Conservation (phyloP, 2,797 vertebrate species). For the Rhinella marina region DNA sequence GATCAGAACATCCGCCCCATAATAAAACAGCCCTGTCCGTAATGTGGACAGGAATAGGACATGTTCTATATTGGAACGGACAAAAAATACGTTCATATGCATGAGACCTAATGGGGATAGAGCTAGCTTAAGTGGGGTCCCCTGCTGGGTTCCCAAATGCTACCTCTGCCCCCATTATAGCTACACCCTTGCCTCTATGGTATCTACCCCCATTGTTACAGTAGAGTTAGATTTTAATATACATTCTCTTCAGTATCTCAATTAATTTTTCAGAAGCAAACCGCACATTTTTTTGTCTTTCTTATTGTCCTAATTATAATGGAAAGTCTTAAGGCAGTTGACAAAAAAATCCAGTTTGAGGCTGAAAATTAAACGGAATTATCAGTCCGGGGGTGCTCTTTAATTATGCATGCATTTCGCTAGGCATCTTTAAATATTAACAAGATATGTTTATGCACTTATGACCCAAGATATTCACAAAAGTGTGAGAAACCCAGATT, state of each 20-base stretch:
- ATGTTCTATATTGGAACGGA: too few relatives aligned
- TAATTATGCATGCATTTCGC: slow-evolving; percentile 77
- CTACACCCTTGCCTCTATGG: too few relatives aligned
- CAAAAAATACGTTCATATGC: too few relatives aligned
- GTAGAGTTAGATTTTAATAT: not conserved
- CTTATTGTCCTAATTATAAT: not conserved
- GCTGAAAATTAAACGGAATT: slow-evolving; percentile 73
- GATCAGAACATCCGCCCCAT: too few relatives aligned
- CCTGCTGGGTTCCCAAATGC: not conserved
- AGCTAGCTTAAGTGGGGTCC: too few relatives aligned
- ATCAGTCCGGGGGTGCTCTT: slow-evolving; percentile 69
- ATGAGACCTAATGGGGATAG: too few relatives aligned
- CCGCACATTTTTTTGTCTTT: not conserved
- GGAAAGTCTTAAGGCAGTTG: slow-evolving; percentile 23
- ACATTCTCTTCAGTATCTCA: not conserved
- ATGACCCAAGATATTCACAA: slow-evolving; percentile 65
- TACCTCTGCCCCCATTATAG: not conserved
- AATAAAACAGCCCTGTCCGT: too few relatives aligned
- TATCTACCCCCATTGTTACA: not conserved
- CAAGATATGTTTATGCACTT: slow-evolving; percentile 69
- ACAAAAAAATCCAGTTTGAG: slow-evolving; percentile 67
- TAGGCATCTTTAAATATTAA: slow-evolving; percentile 77
- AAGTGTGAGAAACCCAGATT: not conserved
- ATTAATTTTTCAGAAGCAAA: not conserved
- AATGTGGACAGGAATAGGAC: too few relatives aligned